Conservation (phyloP, 2,888 invertebrate genomes). For the Harpagoxenus sublaevis region DNA sequence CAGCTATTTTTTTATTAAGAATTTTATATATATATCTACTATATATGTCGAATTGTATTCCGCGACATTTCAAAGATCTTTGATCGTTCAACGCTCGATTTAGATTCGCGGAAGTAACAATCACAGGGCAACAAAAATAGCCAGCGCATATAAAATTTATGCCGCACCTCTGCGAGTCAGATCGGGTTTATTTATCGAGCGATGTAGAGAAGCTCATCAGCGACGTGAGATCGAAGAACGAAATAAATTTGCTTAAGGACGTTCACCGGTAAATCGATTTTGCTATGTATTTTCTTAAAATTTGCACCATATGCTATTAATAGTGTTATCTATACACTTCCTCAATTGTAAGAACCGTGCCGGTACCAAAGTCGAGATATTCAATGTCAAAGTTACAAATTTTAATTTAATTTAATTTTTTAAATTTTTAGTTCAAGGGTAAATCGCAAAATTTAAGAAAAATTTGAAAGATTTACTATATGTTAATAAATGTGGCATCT, state of each 20-base stretch:
- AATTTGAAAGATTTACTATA: too few species aligned
- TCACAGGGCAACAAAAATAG: slow-evolving; percentile 40
- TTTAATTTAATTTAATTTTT: too few species aligned
- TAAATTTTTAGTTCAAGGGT: too few species aligned
- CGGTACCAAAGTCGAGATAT: too few species aligned
- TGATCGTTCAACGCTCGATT: slow-evolving; percentile 23
- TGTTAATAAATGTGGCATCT: too few species aligned
- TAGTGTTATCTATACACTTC: too few species aligned
- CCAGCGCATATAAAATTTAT: slow-evolving; percentile 50
- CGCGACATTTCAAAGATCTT: slow-evolving; percentile 17
- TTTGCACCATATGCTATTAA: too few species aligned
- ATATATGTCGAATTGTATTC: background rate
- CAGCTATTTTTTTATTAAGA: background rate
- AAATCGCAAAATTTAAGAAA: too few species aligned
- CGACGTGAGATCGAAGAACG: background rate
- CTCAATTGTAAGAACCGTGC: too few species aligned
- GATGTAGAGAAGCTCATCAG: background rate
- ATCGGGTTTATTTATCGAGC: slow-evolving; percentile 29
- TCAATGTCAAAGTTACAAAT: too few species aligned
- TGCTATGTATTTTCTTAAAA: too few species aligned
- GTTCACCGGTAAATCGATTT: too few species aligned
- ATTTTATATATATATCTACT: background rate
- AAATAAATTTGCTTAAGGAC: slow-evolving; percentile 14
- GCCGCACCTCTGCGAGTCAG: slow-evolving; percentile 23
- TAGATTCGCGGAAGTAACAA: slow-evolving; percentile 51